Conservation (phyloP, 2,888 invertebrate species). For the Caenorhabditis sulstoni region DNA sequence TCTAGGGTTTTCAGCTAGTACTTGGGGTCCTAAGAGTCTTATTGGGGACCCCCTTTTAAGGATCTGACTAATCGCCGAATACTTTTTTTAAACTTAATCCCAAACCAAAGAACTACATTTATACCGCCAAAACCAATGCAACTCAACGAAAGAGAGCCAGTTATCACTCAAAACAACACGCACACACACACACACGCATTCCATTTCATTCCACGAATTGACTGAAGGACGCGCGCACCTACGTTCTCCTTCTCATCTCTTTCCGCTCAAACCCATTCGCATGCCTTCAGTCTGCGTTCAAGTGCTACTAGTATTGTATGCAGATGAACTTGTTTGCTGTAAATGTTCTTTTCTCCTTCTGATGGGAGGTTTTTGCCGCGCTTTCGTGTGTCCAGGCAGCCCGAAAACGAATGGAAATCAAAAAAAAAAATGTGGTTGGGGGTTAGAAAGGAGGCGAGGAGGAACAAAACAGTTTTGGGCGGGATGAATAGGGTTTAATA, state of each 20-base stretch:
- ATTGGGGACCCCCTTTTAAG: too few species aligned
- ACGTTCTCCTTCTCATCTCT: neutral
- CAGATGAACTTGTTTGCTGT: slow-evolving; percentile 46
- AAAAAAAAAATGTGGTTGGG: slow-evolving; percentile 2
- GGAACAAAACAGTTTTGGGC: too few species aligned
- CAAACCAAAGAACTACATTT: neutral
- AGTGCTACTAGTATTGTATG: slow-evolving; percentile 56
- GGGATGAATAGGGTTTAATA: neutral
- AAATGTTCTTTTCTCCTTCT: slow-evolving; percentile 13
- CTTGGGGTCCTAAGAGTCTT: too few species aligned
- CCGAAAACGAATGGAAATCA: neutral
- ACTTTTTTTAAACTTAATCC: too few species aligned
- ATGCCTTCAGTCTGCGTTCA: slow-evolving; percentile 59
- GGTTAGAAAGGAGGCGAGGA: slow-evolving; percentile 3
- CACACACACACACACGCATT: slow-evolving; percentile 8
- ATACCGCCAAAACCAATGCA: neutral
- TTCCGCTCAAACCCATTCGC: slow-evolving; percentile 51
- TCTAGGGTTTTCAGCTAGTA: too few species aligned
- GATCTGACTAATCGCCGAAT: too few species aligned
- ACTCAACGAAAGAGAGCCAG: neutral
- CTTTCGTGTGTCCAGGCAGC: slow-evolving; percentile 9
- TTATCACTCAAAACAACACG: neutral
- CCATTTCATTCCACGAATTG: neutral
- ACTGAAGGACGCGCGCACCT: neutral
- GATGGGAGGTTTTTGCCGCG: neutral